Evolutionary conservation across 2,113 vertebrate genomes (phyloP).

Genomic region (Seriola quinqueradiata): DNA sequence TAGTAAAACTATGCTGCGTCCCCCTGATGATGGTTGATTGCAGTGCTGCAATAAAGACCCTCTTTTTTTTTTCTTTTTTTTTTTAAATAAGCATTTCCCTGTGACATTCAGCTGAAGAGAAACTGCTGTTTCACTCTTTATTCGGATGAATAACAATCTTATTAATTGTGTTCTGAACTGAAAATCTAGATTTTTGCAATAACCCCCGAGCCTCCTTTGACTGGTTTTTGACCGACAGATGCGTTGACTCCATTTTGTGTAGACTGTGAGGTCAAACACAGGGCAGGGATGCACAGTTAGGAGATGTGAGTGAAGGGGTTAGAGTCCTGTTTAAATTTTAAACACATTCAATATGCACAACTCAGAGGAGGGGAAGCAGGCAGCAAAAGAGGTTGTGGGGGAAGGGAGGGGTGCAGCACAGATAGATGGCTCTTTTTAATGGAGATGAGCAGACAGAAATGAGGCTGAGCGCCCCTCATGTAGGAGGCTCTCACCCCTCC

Average conservation of each 20-base stretch:
- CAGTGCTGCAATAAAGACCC: not conserved
- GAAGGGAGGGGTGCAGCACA: not conserved
- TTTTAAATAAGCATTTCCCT: not conserved
- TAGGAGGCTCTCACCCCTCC: slow-evolving; percentile 19
- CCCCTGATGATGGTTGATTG: not conserved
- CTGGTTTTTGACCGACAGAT: slow-evolving; percentile 11
- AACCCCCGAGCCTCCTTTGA: not conserved
- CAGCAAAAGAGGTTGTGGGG: not conserved
- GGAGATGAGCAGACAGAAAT: slow-evolving; percentile 60
- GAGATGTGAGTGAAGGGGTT: slow-evolving; percentile 13
- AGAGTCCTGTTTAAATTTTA: slow-evolving; percentile 63
- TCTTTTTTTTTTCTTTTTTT: not conserved
- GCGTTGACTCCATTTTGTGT: slow-evolving; percentile 30
- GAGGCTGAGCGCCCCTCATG: slow-evolving; percentile 33
- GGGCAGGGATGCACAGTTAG: slow-evolving; percentile 25
- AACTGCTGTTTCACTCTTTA: not conserved
- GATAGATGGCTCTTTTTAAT: slow-evolving; percentile 57
- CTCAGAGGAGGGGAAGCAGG: slow-evolving; percentile 8
- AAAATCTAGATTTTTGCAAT: not conserved
- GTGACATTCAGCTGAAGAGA: not conserved
- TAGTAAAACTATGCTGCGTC: not conserved
- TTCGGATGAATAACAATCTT: not conserved
- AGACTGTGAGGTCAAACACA: slow-evolving; percentile 40
- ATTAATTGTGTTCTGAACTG: not conserved
- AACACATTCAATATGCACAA: slow-evolving; percentile 56